These are phyloP conservation scores for Epizoanthus stellaris DNA, from an alignment of 92 coral and sea anemone species.

Conservation along the genomic window DNA sequence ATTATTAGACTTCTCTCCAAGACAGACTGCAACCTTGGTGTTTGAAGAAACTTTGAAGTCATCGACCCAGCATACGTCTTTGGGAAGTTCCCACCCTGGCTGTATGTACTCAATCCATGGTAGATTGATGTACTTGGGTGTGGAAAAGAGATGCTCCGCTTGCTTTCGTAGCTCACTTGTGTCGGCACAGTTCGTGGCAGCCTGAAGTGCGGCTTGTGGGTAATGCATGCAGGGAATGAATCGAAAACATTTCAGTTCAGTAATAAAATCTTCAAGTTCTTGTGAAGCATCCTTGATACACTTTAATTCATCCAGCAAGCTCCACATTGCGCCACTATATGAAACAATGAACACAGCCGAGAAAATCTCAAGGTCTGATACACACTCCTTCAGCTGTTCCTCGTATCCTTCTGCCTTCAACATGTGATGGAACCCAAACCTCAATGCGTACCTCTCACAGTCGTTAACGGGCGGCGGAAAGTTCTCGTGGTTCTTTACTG, in stretches of 20 bases:
- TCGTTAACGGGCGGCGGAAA: constrained; percentile 12
- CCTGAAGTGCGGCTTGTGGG: constrained; percentile 9
- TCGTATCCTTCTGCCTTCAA: constrained; percentile 22
- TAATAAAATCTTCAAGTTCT: constrained; percentile 8
- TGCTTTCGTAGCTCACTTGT: constrained; percentile 23
- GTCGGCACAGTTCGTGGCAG: constrained; percentile 10
- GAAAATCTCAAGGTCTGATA: constrained; percentile 4
- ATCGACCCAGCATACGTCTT: neutral
- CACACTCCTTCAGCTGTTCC: constrained; percentile 6
- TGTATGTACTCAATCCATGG: constrained; percentile 25
- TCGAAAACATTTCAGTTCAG: neutral
- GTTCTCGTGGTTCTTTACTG: constrained; percentile 18
- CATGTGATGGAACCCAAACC: constrained; percentile 35
- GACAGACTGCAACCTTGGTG: constrained; percentile 20
- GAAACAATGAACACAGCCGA: constrained; percentile 3
- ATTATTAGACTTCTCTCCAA: neutral
- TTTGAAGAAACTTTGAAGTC: constrained; percentile 19
- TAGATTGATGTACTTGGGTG: constrained; percentile 30
- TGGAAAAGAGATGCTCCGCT: constrained; percentile 9
- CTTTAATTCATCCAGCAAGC: constrained; percentile 13
- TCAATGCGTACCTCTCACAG: constrained; percentile 27
- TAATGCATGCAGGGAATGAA: neutral
- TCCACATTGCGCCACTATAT: neutral
- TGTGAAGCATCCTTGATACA: neutral
- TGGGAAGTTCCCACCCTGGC: constrained; percentile 16